Evolutionary conservation across 2,797 vertebrate species (phyloP).

Genomic region (Stomatorhinus walkeri): DNA sequence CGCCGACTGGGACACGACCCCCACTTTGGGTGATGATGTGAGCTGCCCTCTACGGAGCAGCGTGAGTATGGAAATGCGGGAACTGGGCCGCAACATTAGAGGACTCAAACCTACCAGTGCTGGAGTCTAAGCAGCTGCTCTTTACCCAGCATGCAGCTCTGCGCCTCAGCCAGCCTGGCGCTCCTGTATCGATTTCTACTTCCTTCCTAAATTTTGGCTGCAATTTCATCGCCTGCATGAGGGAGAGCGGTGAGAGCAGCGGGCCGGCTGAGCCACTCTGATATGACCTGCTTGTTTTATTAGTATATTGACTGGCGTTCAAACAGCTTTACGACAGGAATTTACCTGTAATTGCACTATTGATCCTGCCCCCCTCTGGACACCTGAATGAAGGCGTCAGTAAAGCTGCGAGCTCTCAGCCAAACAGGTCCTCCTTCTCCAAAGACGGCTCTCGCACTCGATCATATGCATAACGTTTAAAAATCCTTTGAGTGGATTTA

Average conservation of each 20-base stretch:
- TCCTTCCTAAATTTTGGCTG: not conserved
- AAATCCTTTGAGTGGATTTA: not conserved
- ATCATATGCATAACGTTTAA: not conserved
- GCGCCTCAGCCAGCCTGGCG: not conserved
- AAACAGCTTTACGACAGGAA: slow-evolving; percentile 39
- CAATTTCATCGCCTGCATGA: not conserved
- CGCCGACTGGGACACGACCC: not conserved
- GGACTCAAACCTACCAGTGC: not conserved
- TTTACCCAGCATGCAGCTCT: not conserved
- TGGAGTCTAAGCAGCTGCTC: not conserved
- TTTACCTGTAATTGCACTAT: slow-evolving; percentile 56
- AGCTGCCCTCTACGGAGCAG: not conserved
- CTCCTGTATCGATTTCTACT: slow-evolving; percentile 9
- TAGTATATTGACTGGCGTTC: slow-evolving; percentile 40
- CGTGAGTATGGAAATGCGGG: not conserved
- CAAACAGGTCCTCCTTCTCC: slow-evolving; percentile 28
- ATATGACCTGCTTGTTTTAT: slow-evolving; percentile 33
- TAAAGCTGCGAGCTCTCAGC: slow-evolving; percentile 43
- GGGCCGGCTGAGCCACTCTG: not conserved
- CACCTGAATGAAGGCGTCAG: slow-evolving; percentile 52
- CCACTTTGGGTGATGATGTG: not conserved
- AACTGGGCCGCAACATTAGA: not conserved
- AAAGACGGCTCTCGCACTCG: not conserved
- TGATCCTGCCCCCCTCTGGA: slow-evolving; percentile 46
- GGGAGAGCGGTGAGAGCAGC: not conserved